phyloP scores from a whole-genome alignment of 2,888 invertebrate species.

The Siphlonurus alternatus region DNA sequence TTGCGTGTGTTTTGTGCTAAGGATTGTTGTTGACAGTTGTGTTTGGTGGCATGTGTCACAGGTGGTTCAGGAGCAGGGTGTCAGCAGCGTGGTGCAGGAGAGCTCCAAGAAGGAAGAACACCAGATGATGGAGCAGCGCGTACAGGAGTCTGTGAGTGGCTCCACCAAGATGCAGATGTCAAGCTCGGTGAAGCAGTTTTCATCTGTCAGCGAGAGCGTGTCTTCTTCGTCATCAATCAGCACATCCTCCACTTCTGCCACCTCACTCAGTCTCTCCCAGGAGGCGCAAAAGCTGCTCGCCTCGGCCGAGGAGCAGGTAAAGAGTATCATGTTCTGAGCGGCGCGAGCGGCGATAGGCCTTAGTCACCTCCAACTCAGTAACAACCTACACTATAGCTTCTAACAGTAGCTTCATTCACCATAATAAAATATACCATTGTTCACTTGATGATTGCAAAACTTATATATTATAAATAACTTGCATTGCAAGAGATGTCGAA shows the following conservation, averaged over 20 bases:
- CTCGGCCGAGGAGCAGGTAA: conserved; percentile 2
- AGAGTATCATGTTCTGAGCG: conserved; percentile 1
- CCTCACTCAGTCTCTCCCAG: not conserved
- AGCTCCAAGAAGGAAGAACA: not conserved
- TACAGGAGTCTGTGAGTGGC: not conserved
- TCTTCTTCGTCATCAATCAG: not conserved
- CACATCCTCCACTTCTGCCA: not conserved
- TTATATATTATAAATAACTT: too few relatives aligned
- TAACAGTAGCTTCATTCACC: too few relatives aligned
- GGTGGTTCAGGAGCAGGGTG: not conserved
- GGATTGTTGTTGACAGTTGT: not conserved
- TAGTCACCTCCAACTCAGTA: not conserved
- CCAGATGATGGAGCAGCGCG: conserved; percentile 2
- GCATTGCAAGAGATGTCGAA: too few relatives aligned
- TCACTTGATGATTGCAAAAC: too few relatives aligned
- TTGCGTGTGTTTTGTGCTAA: too few relatives aligned
- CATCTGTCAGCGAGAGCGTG: not conserved
- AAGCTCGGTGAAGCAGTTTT: not conserved
- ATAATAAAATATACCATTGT: too few relatives aligned
- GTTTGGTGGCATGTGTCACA: not conserved
- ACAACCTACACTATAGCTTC: too few relatives aligned
- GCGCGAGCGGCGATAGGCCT: not conserved
- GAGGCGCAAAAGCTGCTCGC: not conserved
- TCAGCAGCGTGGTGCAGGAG: not conserved
- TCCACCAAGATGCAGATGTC: not conserved